Evolutionary conservation across 2,888 invertebrate species (phyloP), one percentile per base, ranked within the genome.

Genomic region (Cataglyphis rosenhaueri): DNA sequence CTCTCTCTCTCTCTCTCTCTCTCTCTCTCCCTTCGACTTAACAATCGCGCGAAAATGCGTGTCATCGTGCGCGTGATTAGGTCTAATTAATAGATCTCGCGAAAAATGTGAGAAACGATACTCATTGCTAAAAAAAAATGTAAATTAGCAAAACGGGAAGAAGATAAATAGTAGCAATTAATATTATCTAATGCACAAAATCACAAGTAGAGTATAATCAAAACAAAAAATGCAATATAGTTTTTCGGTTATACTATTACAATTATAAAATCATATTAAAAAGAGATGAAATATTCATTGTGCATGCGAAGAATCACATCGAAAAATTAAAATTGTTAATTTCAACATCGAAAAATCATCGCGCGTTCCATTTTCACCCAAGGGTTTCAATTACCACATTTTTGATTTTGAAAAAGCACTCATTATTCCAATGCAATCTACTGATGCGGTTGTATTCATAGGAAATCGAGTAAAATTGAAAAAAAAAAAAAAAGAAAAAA

Each of bases 381-480:
- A 59, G 41, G 21, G 32, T 68, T 78, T 59, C 70, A 68, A 78
- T 68, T 68, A 52, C n/a, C 32, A 44, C 44, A 59, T 59, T 57
- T 78, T 78, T 55, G 35, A 41, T 59, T 78, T 59, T 21, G 21
- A 15, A 59, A 35, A 44, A 59, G 41, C 35, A 61, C 25, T 59
- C 68, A 59, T 78, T 78, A 59, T 68, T 55, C 44, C 44, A 66
- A n/a, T 57, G 66, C 41, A 57, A 66, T 66, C 55, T 41, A 55
- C 76, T 41, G 66, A 66, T 38, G 76, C n/a, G 55, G 66, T 29
- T 57, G 41, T 55, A 61, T 66, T 66, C 76, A 57, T 57, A 57
- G 78, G 35, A 78, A 78, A 59, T 78, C 35, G 59, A 59, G 44
- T 44, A 70, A 78, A 78, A 70, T 78, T 59, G 78, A 21, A 59